These are phyloP conservation scores for Panthera uncia DNA, from an alignment of 2,113 vertebrate genomes.

Conservation along the genomic window DNA sequence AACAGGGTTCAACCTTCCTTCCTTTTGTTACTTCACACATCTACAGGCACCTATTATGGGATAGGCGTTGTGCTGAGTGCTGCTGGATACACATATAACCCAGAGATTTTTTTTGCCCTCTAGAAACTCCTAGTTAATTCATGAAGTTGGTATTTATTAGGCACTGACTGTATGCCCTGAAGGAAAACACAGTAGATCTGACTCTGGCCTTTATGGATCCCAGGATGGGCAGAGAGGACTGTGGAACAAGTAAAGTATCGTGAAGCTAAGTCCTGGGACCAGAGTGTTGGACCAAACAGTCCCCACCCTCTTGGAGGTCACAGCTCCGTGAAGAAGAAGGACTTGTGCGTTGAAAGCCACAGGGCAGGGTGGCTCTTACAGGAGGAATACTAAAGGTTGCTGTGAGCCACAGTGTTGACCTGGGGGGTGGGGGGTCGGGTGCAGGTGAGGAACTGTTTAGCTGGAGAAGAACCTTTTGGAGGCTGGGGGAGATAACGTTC, in stretches of 20 bases:
- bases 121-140: background rate
- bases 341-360: accelerated
- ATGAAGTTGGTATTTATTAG: background rate
- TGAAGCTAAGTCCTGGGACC: background rate
- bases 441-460: background rate
- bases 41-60: accelerated
- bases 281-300: accelerated
- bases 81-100: accelerated
- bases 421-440: accelerated
- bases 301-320: background rate
- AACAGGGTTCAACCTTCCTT: background rate
- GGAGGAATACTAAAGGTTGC: background rate
- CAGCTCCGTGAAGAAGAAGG: accelerated
- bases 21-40: background rate
- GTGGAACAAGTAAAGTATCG: accelerated
- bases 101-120: background rate
- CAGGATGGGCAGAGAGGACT: background rate
- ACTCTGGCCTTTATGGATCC: background rate
- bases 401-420: accelerated
- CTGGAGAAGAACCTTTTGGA: background rate
- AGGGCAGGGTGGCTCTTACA: background rate
- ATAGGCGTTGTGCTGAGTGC: background rate
- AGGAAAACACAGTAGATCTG: background rate
- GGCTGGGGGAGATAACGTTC: accelerated
- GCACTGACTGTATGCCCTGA: background rate